Evolutionary conservation across 2,797 vertebrate genomes (phyloP).

Genomic region (Acropternis orthonyx): DNA sequence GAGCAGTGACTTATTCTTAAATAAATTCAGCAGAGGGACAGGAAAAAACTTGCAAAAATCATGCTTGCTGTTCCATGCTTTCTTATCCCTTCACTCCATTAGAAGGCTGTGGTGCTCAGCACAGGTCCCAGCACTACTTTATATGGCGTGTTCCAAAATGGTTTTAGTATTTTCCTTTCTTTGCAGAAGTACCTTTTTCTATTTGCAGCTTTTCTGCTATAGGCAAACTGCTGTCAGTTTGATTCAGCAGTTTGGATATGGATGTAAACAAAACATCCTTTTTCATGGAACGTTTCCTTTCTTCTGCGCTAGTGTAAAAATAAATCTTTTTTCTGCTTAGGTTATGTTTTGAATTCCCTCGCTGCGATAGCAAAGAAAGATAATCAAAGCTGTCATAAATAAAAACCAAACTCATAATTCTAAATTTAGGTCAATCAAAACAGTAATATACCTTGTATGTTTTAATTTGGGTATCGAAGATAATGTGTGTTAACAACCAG

Average conservation of each 20-base stretch:
- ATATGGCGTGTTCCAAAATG: background rate
- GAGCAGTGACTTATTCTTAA: background rate
- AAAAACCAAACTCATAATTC: constrained; percentile 10
- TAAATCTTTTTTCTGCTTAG: background rate
- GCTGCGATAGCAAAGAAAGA: background rate
- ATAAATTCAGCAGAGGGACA: background rate
- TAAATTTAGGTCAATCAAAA: constrained; percentile 39
- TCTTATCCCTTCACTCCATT: background rate
- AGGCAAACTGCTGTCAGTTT: constrained; percentile 19
- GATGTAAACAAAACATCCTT: constrained; percentile 23
- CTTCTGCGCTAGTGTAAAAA: background rate
- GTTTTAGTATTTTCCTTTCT: background rate
- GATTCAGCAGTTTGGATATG: constrained; percentile 1
- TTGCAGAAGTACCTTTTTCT: background rate
- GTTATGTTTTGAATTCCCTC: constrained; percentile 7
- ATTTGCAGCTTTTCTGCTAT: background rate
- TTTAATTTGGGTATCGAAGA: constrained; percentile 30
- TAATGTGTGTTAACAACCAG: constrained; percentile 1
- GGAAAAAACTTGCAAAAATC: background rate
- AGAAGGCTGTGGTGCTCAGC: background rate
- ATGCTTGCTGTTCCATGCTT: background rate
- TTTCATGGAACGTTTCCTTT: background rate
- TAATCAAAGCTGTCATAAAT: constrained; percentile 35
- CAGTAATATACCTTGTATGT: background rate
- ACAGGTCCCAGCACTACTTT: background rate